Base-by-base conservation (phyloP, 1,140 invertebrate genomes). In the Drosophila ogumai region DNA sequence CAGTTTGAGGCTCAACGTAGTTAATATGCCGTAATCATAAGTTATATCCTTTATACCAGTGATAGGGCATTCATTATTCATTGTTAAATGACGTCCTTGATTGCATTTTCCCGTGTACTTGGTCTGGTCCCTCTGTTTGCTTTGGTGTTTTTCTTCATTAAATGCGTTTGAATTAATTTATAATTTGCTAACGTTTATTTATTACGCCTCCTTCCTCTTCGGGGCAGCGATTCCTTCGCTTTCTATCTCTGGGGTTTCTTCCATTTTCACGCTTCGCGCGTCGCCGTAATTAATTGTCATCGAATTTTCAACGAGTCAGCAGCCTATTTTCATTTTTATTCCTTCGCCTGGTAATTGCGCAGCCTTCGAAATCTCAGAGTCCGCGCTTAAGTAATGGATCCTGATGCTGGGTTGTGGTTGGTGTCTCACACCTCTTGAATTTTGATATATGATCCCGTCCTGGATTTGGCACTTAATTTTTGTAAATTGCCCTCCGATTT, bases 141-240 rank as follows among this genome's bases (percentile, higher is more conserved):
- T 82, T 63, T 61, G 69, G 69, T 77, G 63, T 88, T 88, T 87
- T 87, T 87, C 79, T 87, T 87, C 84, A 87, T 87, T 88, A 87
- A 87, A 87, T 76, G 84, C 84, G 64, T 82, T 85, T 82, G 84
- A 87, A 87, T 87, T 87, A 87, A 87, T 87, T 88, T 87, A 88
- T 87, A 87, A 87, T 87, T 88, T 87, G 84, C 79, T 88, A 84
- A 82, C 80, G 80, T 78, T 79, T 79, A 76, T 84, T 84, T 80
- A 85, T 80, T 81, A 77, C 52, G 52, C 61, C 72, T 44, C 40
- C 17, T 40, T 38, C 32, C 25, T 31, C 38, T 3, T 7, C 9
- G 12, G 25, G 13, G 32, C 46, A 61, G 38, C 64, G 52, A 59
- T 46, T 65, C 32, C 32, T 58, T 13, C 15, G 52, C 15, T 38